phyloP scores from a whole-genome alignment of 1,140 invertebrate species.

The Drosophila ercepeae region DNA sequence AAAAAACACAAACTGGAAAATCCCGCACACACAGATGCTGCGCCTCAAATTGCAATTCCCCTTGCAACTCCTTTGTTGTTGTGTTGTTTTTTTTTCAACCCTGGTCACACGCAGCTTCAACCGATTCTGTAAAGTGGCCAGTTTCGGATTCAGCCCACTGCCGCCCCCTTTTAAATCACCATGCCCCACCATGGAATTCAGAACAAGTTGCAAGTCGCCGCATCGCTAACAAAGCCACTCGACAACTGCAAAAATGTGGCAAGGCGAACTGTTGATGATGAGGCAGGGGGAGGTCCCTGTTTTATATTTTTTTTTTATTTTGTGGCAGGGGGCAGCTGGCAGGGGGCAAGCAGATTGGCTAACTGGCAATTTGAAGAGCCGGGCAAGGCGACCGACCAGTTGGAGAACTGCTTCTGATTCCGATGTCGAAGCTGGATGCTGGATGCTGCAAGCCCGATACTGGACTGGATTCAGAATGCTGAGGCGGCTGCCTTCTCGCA shows the following conservation, averaged over 20 bases:
- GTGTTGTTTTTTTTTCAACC: conserved; percentile 15
- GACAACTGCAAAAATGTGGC: conserved; percentile 74
- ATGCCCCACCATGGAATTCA: conserved; percentile 21
- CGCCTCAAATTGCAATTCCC: conserved; percentile 42
- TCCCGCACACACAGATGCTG: conserved; percentile 39
- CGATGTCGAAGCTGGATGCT: conserved; percentile 17
- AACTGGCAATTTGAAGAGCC: conserved; percentile 65
- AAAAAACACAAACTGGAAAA: conserved; percentile 33
- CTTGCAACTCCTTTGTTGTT: conserved; percentile 23
- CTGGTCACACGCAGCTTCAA: conserved; percentile 36
- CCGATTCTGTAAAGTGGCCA: conserved; percentile 40
- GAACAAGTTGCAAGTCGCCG: conserved; percentile 67
- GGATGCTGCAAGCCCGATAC: conserved; percentile 6
- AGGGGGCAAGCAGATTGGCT: conserved; percentile 37
- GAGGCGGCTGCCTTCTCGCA: conserved; percentile 50
- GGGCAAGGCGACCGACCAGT: conserved; percentile 38
- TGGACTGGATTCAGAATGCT: conserved; percentile 6
- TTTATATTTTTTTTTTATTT: conserved; percentile 1
- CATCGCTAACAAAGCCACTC: conserved; percentile 70
- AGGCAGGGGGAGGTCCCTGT: conserved; percentile 21
- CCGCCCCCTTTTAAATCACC: conserved; percentile 14
- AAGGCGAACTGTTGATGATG: conserved; percentile 34
- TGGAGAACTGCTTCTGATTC: conserved; percentile 41
- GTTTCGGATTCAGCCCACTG: conserved; percentile 24
- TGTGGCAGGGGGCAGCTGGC: not conserved